phyloP scores from a whole-genome alignment of 2,113 vertebrate species.

The Oceanites oceanicus region DNA sequence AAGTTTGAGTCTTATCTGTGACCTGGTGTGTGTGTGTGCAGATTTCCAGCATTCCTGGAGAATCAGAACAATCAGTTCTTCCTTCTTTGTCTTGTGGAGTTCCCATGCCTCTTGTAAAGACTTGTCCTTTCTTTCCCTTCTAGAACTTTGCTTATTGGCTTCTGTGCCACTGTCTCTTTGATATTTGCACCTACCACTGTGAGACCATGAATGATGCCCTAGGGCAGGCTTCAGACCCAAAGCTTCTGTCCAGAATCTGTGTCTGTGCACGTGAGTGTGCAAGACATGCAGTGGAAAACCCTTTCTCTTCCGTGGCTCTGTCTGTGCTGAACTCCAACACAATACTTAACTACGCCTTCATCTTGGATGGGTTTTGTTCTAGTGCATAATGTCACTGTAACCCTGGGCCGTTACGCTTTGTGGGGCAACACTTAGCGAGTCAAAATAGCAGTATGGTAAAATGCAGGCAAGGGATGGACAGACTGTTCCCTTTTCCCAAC shows the following conservation, averaged over 20 bases:
- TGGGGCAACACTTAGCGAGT: background rate
- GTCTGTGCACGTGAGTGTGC: background rate
- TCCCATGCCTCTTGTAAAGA: background rate
- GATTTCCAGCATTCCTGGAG: background rate
- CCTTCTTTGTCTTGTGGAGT: background rate
- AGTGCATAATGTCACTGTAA: background rate
- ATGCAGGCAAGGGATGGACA: background rate
- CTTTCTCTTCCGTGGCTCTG: background rate
- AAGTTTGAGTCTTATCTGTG: background rate
- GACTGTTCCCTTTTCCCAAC: background rate
- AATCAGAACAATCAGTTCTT: background rate
- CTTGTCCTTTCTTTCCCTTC: background rate
- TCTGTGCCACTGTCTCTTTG: background rate
- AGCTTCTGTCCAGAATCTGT: background rate
- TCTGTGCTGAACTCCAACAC: background rate
- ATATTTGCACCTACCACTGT: background rate
- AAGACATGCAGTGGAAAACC: background rate
- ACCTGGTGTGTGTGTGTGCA: background rate
- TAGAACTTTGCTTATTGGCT: background rate
- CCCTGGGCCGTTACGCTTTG: background rate
- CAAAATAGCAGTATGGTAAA: background rate
- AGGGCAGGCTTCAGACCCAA: background rate
- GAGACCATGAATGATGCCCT: background rate
- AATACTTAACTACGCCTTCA: background rate
- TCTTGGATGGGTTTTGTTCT: background rate